These are phyloP conservation scores for Mantis religiosa DNA, from an alignment of 2,888 invertebrate species.

Conservation along the genomic window DNA sequence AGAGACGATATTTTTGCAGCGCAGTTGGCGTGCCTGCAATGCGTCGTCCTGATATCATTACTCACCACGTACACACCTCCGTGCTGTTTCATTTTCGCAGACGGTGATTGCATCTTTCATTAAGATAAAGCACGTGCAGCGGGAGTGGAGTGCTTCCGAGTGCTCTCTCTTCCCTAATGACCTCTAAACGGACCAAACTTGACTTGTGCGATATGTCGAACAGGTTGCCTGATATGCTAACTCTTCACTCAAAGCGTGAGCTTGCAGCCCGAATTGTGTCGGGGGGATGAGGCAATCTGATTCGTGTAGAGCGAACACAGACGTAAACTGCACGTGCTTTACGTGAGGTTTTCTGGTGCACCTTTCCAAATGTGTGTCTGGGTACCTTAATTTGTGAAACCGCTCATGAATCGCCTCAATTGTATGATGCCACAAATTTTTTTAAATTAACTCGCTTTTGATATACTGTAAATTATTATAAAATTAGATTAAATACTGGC, in stretches of 20 bases:
- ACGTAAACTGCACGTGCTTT: too few relatives aligned
- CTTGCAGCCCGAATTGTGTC: neutral
- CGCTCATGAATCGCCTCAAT: too few relatives aligned
- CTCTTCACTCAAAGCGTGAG: neutral
- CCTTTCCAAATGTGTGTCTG: too few relatives aligned
- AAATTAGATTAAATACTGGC: too few relatives aligned
- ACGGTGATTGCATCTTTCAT: neutral
- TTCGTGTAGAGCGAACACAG: too few relatives aligned
- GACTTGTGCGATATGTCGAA: neutral
- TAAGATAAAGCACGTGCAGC: neutral
- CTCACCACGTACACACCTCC: neutral
- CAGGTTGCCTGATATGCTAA: neutral
- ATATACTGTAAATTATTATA: too few relatives aligned
- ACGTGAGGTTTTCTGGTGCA: too few relatives aligned
- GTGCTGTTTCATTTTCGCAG: neutral
- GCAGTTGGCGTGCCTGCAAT: neutral
- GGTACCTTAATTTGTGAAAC: too few relatives aligned
- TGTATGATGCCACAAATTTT: too few relatives aligned
- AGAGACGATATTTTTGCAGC: neutral
- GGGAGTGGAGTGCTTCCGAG: neutral
- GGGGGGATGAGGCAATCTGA: too few relatives aligned
- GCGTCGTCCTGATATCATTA: neutral
- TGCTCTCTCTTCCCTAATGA: neutral
- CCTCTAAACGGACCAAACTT: neutral
- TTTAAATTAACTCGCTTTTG: too few relatives aligned